Conservation (phyloP, 1,140 invertebrate genomes). For the Drosophila miranda region DNA sequence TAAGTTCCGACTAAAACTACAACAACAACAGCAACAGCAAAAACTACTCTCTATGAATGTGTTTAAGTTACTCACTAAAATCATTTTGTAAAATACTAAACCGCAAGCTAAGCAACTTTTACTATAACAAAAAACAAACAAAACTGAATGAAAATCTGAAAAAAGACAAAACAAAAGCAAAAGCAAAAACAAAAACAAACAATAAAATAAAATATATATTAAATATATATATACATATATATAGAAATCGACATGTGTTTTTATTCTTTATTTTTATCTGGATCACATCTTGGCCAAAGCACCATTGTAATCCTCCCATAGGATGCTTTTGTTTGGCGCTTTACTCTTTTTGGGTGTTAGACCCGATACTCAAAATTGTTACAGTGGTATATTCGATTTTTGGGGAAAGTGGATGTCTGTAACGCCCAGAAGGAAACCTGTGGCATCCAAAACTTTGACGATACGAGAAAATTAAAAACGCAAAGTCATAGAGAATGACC, state of each 20-base stretch:
- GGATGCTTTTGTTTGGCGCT: not conserved
- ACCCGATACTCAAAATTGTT: no score
- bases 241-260: slow-evolving; percentile 30
- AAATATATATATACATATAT: slow-evolving; percentile 43
- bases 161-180: slow-evolving; percentile 25
- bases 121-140: slow-evolving; percentile 35
- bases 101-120: slow-evolving; percentile 69
- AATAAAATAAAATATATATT: slow-evolving; percentile 52
- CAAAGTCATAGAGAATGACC: no score
- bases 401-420: no score
- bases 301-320: not conserved
- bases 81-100: slow-evolving; percentile 78
- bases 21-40: slow-evolving; percentile 31
- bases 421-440: no score
- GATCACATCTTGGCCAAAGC: not conserved
- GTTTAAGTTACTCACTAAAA: slow-evolving; percentile 66
- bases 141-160: slow-evolving; percentile 33
- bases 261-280: not conserved
- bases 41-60: slow-evolving; percentile 59
- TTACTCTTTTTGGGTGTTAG: not conserved
- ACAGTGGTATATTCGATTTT: no score
- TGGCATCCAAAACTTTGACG: no score
- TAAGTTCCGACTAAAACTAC: slow-evolving; percentile 62
- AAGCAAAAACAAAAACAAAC: slow-evolving; percentile 30
- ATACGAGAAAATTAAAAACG: no score